These are phyloP conservation scores for Telmatochromis sp. DNA, from an alignment of 2,113 vertebrate species.

Conservation along the genomic window DNA sequence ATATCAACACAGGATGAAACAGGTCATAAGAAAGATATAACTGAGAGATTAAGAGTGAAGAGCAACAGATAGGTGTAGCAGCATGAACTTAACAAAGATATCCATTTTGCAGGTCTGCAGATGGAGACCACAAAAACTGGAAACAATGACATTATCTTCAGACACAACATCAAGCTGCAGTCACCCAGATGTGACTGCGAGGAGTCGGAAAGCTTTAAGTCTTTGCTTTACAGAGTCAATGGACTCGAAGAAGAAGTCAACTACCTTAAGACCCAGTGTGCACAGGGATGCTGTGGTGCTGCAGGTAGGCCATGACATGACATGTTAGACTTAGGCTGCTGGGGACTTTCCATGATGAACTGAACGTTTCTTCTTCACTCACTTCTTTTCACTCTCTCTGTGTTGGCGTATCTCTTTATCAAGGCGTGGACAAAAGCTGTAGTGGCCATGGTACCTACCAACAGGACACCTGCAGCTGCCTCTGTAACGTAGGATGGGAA, in stretches of 20 bases:
- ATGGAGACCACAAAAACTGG: conserved; percentile 44
- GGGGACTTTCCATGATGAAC: neutral
- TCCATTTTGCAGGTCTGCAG: conserved; percentile 40
- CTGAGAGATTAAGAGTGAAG: neutral
- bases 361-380: neutral
- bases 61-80: neutral
- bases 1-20: conserved; percentile 54
- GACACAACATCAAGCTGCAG: conserved; percentile 79
- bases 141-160: conserved; percentile 81
- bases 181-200: conserved; percentile 71
- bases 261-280: conserved; percentile 75
- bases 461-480: conserved; percentile 69
- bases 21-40: conserved; percentile 14
- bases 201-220: conserved; percentile 67
- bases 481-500: conserved; percentile 80
- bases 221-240: conserved; percentile 76
- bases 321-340: neutral
- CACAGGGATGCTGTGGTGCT: conserved; percentile 73
- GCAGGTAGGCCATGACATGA: conserved; percentile 48
- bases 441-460: conserved; percentile 74
- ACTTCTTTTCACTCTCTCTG: neutral
- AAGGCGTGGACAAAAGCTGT: conserved; percentile 68
- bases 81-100: neutral
- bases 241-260: conserved; percentile 81
- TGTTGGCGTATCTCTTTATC: neutral